A percentile compares a stretch with the other conserved stretches of the same genome.
phyloP scores from a whole-genome alignment of 2,888 invertebrate species.

The Parnassius orleans region DNA sequence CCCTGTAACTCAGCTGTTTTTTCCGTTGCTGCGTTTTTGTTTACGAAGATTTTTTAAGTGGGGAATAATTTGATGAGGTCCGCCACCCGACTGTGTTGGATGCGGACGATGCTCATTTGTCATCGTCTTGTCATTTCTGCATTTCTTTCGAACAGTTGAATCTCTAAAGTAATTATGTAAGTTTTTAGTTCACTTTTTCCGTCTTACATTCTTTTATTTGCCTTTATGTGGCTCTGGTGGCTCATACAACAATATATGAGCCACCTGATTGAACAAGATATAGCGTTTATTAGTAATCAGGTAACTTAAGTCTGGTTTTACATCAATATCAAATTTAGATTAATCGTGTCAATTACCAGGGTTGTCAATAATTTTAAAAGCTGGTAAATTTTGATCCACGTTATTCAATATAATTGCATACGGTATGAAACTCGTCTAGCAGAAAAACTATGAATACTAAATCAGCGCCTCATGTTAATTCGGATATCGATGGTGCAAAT shows the following conservation, averaged over 20 bases:
- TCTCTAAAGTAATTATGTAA: slow-evolving; percentile 77
- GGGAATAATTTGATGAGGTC: slow-evolving; percentile 81
- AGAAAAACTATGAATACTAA: slow-evolving; percentile 76
- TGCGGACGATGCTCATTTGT: slow-evolving; percentile 77
- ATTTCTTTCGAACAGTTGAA: slow-evolving; percentile 77
- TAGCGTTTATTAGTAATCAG: slow-evolving; percentile 4
- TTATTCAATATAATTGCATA: slow-evolving; percentile 35
- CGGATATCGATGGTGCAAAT: slow-evolving; percentile 77
- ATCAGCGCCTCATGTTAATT: slow-evolving; percentile 70
- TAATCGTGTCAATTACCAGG: background rate
- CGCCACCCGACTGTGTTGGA: slow-evolving; percentile 78
- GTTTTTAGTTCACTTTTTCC: slow-evolving; percentile 71
- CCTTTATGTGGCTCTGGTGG: slow-evolving; percentile 32
- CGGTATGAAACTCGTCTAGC: slow-evolving; percentile 49
- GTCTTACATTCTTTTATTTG: slow-evolving; percentile 43
- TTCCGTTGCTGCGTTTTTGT: slow-evolving; percentile 74
- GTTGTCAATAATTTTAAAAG: background rate
- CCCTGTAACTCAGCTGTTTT: slow-evolving; percentile 64
- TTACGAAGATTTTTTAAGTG: slow-evolving; percentile 80
- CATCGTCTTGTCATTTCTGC: slow-evolving; percentile 81
- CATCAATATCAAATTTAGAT: background rate
- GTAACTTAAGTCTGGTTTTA: slow-evolving; percentile 4
- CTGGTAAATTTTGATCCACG: slow-evolving; percentile 38
- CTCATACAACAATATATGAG: slow-evolving; percentile 35
- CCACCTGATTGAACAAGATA: slow-evolving; percentile 29